Base-by-base conservation (phyloP, 2,888 invertebrate species). In the Adelognathus sp. region DNA sequence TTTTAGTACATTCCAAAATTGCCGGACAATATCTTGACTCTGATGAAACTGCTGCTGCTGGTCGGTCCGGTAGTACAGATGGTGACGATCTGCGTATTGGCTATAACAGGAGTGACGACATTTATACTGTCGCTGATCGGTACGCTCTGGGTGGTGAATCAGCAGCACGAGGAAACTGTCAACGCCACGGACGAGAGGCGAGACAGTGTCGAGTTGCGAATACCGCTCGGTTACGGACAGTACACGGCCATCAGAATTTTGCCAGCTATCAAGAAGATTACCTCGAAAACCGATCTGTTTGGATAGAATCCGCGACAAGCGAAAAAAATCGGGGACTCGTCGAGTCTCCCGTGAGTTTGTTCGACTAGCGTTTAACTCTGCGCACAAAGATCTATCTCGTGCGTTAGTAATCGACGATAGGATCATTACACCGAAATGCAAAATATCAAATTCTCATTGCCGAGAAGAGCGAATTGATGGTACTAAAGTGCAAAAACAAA, bases 181-280 rank as follows among this genome's bases (percentile, higher is more conserved):
- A 69, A 73, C 6, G 63, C 27, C 41, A 21, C 50, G 21, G 14
- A 24, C 18, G 86, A 84, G 29, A 85, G 86, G 54, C 83, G 87
- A 6, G 89, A 91, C 18, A 89, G 88, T 61, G 76, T 83, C 6
- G 91, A 91, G 67, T 83, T 89, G 9, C 88, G 87, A 81, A 88
- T 91, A 86, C 88, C 91, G 0, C 82, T 91, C 18, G 89, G 88
- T 14, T 89, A 90, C 46, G 89, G 89, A 0, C 91, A 90, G 54
- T 90, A 90, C 71, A 88, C 90, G 18, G 86, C 90, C 1, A 90
- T 91, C 36, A 86, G 86, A 64, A 90, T 91, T 77, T 76, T 91
- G n/a, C 90, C 91, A 1, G 86, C 90, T 0, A 86, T 91, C 3
- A 90, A 88, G 77, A 90, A 90, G 63, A 90, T 90, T 9, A 90